These are phyloP conservation scores for Delia radicum DNA, from an alignment of 1,140 invertebrate genomes.

Conservation along the genomic window DNA sequence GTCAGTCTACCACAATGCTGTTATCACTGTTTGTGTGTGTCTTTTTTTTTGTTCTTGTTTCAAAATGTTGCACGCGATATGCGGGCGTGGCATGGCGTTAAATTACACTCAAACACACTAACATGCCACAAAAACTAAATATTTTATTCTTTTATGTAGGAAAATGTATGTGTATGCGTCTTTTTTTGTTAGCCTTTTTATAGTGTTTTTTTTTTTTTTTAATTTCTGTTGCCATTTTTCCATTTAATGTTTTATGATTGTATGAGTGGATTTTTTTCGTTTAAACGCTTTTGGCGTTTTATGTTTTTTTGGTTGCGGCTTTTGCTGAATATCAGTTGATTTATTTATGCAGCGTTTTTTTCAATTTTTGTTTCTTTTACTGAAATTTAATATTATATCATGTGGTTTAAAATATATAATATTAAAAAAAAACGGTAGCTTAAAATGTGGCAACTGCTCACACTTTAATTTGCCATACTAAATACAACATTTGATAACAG, in stretches of 20 bases:
- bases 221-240: neutral
- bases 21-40: neutral
- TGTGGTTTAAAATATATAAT: neutral
- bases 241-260: neutral
- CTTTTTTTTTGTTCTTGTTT: neutral
- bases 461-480: neutral
- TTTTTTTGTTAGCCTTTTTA: neutral
- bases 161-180: neutral
- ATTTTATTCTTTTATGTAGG: neutral
- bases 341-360: constrained; percentile 10
- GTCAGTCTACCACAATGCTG: neutral
- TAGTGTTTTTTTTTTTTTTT: neutral
- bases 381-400: constrained; percentile 7
- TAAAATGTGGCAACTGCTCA: constrained; percentile 15
- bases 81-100: constrained; percentile 9
- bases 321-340: neutral
- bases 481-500: too few relatives aligned
- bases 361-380: neutral
- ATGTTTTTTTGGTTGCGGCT: neutral
- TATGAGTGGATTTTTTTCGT: constrained; percentile 2
- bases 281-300: constrained; percentile 12
- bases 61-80: constrained; percentile 13
- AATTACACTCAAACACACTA: neutral
- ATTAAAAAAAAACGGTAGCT: constrained; percentile 1
- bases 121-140: neutral